Evolutionary conservation across 1,140 invertebrate genomes (phyloP), one percentile per base, ranked within the genome.

Genomic region (Amphibalanus amphitrite): DNA sequence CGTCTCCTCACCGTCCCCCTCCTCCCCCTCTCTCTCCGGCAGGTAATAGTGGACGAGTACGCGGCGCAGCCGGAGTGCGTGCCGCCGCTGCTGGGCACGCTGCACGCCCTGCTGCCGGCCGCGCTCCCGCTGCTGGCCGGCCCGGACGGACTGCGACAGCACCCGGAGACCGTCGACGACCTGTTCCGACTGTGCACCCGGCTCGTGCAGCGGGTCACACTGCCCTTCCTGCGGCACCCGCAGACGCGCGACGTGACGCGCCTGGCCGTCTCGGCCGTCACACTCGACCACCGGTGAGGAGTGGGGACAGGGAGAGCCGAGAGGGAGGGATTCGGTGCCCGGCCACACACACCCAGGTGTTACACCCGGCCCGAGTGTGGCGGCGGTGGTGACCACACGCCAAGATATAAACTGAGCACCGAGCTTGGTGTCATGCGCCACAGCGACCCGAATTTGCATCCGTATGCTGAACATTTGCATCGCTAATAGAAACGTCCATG

Each of bases 141-240:
- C 75, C 79, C 79, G 59, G 80, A 85, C 85, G 91, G 91, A 0
- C 81, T 98, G 15, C 84, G 88, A 72, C 89, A 96, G 80, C 90
- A 98, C 84, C 95, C 97, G 0, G 96, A 98, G 76, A 98, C 95
- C 0, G 93, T 98, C 0, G 97, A 98, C 79, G 97, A 98, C 79
- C 87, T 98, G 71, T 98, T 97, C 79, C 83, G 95, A 69, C 83
- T 97, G 29, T 93, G 90, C 78, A 85, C 88, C 70, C 85, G 93
- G 77, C 95, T 95, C 80, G 81, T 97, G 25, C 93, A 96, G 80
- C 86, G 92, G 75, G 85, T 88, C 70, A 90, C 95, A 0, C 78
- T 90, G 33, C 84, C 85, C 72, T 91, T 98, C 79, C 83, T 98
- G 30, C 86, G 89, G 76, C 87, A 87, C 78, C 78, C 82, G 25